A percentile compares a stretch with the other conserved stretches of the same genome.
Conservation (phyloP, 2,113 vertebrate genomes). For the Clarias gariepinus region DNA sequence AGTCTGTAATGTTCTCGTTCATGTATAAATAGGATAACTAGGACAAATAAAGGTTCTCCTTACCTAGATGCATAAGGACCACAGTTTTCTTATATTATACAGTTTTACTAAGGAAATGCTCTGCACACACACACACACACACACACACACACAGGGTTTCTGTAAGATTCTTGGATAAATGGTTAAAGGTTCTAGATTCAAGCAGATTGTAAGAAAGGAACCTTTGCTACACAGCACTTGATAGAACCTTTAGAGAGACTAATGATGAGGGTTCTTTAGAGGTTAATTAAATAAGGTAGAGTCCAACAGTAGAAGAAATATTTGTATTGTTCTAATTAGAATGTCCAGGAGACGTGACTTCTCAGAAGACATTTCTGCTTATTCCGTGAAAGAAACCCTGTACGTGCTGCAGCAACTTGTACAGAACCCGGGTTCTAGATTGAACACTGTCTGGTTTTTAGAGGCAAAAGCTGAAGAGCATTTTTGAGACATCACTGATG, state of each 20-base stretch:
- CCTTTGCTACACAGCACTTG: background rate
- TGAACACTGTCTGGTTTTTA: background rate
- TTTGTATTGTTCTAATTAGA: background rate
- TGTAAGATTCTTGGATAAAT: background rate
- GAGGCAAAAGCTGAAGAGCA: background rate
- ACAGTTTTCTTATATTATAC: background rate
- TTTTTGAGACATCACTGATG: background rate
- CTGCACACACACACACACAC: background rate
- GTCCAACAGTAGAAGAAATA: background rate
- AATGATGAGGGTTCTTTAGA: background rate
- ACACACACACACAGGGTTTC: background rate
- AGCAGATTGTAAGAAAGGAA: background rate
- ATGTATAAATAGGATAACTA: background rate
- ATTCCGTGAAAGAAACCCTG: background rate
- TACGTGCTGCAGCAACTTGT: background rate
- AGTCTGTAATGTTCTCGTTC: background rate
- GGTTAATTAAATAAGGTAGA: too few relatives aligned
- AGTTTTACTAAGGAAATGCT: background rate
- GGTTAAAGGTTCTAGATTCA: background rate
- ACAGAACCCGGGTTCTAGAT: background rate
- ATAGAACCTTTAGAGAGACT: background rate
- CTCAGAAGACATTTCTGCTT: background rate
- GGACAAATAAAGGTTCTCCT: background rate
- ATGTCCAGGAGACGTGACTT: background rate
- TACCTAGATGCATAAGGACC: background rate